A percentile compares a stretch with the other conserved stretches of the same genome.
Evolutionary conservation across 2,113 vertebrate genomes (phyloP).

Genomic region (Rhinolophus ferrumequinum): DNA sequence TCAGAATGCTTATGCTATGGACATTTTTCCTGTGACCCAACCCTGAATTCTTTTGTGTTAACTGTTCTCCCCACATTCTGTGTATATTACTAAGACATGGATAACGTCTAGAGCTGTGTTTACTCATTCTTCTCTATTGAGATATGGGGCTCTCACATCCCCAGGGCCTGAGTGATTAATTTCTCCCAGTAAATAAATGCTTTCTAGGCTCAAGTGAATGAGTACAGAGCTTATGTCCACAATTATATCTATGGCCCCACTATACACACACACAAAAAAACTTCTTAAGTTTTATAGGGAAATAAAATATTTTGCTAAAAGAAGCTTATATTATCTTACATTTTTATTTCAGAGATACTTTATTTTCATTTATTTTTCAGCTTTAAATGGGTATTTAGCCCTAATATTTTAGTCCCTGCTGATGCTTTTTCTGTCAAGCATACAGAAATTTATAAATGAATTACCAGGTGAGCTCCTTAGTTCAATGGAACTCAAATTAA

Average conservation of each 20-base stretch:
- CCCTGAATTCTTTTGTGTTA: background rate
- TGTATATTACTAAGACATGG: background rate
- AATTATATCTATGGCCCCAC: background rate
- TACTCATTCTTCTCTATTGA: background rate
- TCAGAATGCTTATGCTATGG: background rate
- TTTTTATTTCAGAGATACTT: slow-evolving; percentile 55
- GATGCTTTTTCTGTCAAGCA: slow-evolving; percentile 52
- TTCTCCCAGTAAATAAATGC: slow-evolving; percentile 18
- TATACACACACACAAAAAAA: background rate
- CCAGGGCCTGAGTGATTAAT: background rate
- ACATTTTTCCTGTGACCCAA: background rate
- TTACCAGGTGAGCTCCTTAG: slow-evolving; percentile 40
- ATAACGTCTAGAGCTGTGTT: background rate
- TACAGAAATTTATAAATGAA: slow-evolving; percentile 66
- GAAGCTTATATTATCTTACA: background rate
- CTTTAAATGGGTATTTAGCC: slow-evolving; percentile 48
- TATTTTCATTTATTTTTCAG: slow-evolving; percentile 54
- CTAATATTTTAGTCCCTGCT: slow-evolving; percentile 28
- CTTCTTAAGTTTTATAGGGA: background rate
- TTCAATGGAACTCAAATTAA: slow-evolving; percentile 64
- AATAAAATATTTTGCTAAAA: slow-evolving; percentile 55
- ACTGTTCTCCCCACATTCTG: background rate
- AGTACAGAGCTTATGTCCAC: background rate
- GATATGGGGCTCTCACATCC: background rate
- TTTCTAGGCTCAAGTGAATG: background rate